Evolutionary conservation across 92 coral and sea anemone species (phyloP).

Genomic region (Phenganax stokvisi): DNA sequence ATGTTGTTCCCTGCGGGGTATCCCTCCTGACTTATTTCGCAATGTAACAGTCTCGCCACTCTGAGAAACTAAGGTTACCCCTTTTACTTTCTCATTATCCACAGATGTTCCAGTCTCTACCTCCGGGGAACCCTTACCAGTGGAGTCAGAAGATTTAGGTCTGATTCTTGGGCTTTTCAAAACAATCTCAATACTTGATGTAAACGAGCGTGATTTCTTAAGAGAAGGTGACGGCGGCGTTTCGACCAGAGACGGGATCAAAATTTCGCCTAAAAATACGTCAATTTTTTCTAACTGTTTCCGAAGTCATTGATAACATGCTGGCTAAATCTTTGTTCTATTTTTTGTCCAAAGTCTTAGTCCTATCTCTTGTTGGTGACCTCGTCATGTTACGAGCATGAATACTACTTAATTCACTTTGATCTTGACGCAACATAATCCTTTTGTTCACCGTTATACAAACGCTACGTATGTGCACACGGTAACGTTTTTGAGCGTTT

Average conservation of each 20-base stretch:
- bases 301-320: background rate
- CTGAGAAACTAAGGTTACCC: background rate
- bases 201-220: constrained; percentile 36
- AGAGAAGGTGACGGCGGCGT: constrained; percentile 30
- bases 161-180: background rate
- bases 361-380: too few species aligned
- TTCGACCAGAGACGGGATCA: constrained; percentile 12
- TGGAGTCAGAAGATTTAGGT: background rate
- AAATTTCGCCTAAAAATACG: constrained; percentile 18
- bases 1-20: background rate
- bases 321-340: too few species aligned
- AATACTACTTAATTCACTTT: too few species aligned
- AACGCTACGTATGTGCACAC: too few species aligned
- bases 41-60: constrained; percentile 14
- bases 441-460: too few species aligned
- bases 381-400: too few species aligned
- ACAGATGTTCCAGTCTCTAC: background rate
- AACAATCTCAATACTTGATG: constrained; percentile 33
- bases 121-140: background rate
- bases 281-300: background rate
- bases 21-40: constrained; percentile 13
- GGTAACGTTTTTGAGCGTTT: too few species aligned
- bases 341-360: background rate
- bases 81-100: constrained; percentile 3
- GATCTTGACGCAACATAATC: too few species aligned